These are phyloP conservation scores for Trematomus loennbergii DNA, from an alignment of 2,113 vertebrate species.

Conservation along the genomic window DNA sequence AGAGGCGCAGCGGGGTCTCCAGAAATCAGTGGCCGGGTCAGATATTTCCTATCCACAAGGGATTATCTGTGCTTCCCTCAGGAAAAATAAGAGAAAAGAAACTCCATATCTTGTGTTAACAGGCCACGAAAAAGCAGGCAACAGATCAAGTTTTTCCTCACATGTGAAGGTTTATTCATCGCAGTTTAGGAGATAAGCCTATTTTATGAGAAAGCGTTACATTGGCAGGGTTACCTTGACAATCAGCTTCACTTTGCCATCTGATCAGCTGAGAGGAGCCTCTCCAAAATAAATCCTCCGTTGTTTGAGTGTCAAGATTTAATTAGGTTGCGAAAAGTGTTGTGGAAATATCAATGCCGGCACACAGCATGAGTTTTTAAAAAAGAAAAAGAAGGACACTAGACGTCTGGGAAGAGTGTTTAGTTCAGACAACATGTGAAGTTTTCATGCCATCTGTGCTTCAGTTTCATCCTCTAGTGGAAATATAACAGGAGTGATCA, in stretches of 20 bases:
- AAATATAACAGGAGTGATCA: constrained; percentile 21
- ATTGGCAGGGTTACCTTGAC: constrained; percentile 37
- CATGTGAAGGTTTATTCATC: constrained; percentile 46
- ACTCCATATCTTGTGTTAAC: constrained; percentile 62
- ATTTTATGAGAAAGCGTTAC: constrained; percentile 37
- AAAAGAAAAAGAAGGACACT: neutral
- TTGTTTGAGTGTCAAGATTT: constrained; percentile 27
- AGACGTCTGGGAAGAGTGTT: constrained; percentile 24
- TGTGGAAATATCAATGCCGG: neutral
- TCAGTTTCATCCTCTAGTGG: constrained; percentile 39
- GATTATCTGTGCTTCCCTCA: constrained; percentile 61
- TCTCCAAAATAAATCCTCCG: constrained; percentile 30
- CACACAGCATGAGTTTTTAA: neutral
- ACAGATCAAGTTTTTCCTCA: constrained; percentile 44
- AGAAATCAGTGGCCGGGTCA: constrained; percentile 53
- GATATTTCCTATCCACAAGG: constrained; percentile 53
- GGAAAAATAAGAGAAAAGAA: constrained; percentile 6
- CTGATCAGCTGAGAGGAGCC: constrained; percentile 26
- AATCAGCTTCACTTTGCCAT: constrained; percentile 15
- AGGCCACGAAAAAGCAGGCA: constrained; percentile 52
- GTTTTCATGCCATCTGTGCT: constrained; percentile 62
- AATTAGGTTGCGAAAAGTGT: constrained; percentile 42
- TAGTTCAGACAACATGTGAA: constrained; percentile 31
- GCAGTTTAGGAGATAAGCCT: constrained; percentile 51
- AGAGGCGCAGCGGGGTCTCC: constrained; percentile 42